A percentile compares a stretch with the other conserved stretches of the same genome.
phyloP scores from a whole-genome alignment of 64 coral and sea anemone genomes.

The Stichodactyla helianthus region DNA sequence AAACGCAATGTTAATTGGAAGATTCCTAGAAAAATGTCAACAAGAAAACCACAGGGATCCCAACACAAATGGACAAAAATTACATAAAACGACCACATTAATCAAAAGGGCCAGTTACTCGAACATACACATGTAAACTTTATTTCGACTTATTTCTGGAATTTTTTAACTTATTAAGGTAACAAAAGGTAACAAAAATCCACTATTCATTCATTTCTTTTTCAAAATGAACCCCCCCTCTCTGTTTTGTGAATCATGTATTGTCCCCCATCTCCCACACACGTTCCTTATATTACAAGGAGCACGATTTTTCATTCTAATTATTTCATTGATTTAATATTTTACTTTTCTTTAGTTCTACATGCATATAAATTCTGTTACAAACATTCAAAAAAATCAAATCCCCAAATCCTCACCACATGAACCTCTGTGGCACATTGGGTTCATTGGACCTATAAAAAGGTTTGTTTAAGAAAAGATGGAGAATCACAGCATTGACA shows the following conservation, averaged over 20 bases:
- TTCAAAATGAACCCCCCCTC: too few relatives aligned
- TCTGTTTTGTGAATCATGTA: too few relatives aligned
- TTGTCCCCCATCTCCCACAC: too few relatives aligned
- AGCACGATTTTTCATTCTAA: too few relatives aligned
- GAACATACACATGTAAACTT: too few relatives aligned
- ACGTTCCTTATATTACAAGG: too few relatives aligned
- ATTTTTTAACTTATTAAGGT: too few relatives aligned
- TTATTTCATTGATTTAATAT: too few relatives aligned
- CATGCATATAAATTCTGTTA: neutral
- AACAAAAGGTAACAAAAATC: too few relatives aligned
- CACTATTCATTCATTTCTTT: too few relatives aligned
- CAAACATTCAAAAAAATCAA: neutral
- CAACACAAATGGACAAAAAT: neutral
- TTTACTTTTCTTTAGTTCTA: neutral
- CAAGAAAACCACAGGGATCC: neutral
- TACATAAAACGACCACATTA: neutral
- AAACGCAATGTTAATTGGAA: neutral
- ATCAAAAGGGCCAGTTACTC: too few relatives aligned
- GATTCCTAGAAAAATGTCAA: neutral
- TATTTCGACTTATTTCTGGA: too few relatives aligned
- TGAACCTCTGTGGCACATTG: slow-evolving; percentile 65
- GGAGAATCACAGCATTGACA: slow-evolving; percentile 49
- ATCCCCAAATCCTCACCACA: slow-evolving; percentile 39
- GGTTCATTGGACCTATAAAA: slow-evolving; percentile 65
- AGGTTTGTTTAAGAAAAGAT: slow-evolving; percentile 80